Percentiles rank a stretch among this genome's conserved stretches.
Evolutionary conservation across 2,113 vertebrate genomes (phyloP).

Genomic region (Carassius gibelio): DNA sequence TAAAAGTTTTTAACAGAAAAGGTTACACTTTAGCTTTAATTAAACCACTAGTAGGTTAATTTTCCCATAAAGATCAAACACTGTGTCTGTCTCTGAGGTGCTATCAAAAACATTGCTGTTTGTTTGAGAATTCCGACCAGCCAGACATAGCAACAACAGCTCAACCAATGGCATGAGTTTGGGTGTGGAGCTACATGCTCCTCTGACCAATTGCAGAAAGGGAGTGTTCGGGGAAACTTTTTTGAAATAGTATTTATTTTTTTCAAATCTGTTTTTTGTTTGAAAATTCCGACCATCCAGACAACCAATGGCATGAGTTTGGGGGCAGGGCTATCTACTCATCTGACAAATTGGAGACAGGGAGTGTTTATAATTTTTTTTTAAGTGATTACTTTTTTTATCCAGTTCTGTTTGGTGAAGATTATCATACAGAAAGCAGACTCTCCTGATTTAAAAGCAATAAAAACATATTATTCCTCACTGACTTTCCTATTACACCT

Average conservation of each 20-base stretch:
- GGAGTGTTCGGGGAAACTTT: neutral
- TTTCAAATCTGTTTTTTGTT: neutral
- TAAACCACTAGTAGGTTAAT: neutral
- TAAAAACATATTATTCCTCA: constrained; percentile 22
- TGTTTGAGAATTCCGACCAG: neutral
- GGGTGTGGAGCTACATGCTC: neutral
- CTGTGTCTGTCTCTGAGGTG: neutral
- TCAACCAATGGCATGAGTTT: neutral
- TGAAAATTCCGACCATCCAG: neutral
- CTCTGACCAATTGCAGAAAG: neutral
- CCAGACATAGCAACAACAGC: constrained; percentile 4
- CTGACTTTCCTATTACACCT: constrained; percentile 8
- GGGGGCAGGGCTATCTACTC: neutral
- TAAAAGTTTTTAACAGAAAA: neutral
- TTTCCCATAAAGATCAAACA: neutral
- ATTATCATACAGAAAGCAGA: neutral
- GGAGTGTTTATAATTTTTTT: neutral
- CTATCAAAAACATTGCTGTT: neutral
- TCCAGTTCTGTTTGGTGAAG: neutral
- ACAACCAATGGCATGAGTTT: neutral
- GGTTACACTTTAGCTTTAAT: neutral
- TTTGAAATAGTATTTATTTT: neutral
- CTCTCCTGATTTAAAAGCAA: neutral
- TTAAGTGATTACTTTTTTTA: neutral
- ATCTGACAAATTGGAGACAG: neutral